phyloP scores from a whole-genome alignment of 2,797 vertebrate species.

The Acanthurus lineatus region DNA sequence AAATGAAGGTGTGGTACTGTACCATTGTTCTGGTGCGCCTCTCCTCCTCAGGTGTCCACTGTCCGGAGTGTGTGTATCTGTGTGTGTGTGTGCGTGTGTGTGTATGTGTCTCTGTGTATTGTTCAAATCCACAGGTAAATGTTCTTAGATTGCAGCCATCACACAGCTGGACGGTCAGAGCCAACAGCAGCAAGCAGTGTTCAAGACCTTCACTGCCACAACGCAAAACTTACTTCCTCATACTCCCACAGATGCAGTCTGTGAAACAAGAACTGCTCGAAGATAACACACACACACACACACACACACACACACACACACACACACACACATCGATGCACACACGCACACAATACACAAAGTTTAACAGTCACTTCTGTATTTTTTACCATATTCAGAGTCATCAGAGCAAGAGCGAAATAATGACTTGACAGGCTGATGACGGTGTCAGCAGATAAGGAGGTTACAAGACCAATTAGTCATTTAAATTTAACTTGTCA shows the following conservation, averaged over 20 bases:
- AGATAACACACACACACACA: slow-evolving; percentile 20
- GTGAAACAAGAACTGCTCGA: slow-evolving; percentile 78
- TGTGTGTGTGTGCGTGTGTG: slow-evolving; percentile 10
- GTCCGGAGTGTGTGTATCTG: slow-evolving; percentile 31
- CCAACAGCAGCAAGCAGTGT: slow-evolving; percentile 43
- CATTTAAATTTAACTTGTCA: slow-evolving; percentile 8
- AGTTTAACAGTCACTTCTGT: slow-evolving; percentile 59
- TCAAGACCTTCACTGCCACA: slow-evolving; percentile 57
- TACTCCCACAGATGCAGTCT: slow-evolving; percentile 63
- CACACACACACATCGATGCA: background rate
- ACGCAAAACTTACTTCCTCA: slow-evolving; percentile 83
- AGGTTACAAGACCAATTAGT: slow-evolving; percentile 35
- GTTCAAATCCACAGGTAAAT: slow-evolving; percentile 60
- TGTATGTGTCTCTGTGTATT: slow-evolving; percentile 28
- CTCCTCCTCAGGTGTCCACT: slow-evolving; percentile 54
- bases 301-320: background rate
- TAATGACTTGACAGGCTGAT: background rate
- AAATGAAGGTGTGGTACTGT: slow-evolving; percentile 61
- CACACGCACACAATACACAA: slow-evolving; percentile 27
- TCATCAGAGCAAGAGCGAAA: slow-evolving; percentile 22
- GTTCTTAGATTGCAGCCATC: slow-evolving; percentile 72
- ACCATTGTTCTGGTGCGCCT: slow-evolving; percentile 75
- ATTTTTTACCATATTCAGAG: slow-evolving; percentile 56
- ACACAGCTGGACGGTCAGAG: slow-evolving; percentile 22
- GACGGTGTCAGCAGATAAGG: slow-evolving; percentile 17